A percentile compares a stretch with the other conserved stretches of the same genome.
phyloP scores from a whole-genome alignment of 1,140 invertebrate genomes.

The Aphis gossypii region DNA sequence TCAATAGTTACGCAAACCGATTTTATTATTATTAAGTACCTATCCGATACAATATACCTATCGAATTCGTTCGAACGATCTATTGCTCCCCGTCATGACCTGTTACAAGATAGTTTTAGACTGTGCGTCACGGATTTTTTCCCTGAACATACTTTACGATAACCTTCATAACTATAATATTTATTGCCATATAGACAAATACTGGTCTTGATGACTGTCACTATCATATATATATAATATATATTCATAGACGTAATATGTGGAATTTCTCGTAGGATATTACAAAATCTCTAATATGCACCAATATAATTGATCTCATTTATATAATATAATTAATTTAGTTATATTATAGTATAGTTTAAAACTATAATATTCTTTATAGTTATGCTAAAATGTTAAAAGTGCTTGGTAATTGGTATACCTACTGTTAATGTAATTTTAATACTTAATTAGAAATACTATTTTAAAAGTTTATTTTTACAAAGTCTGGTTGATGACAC shows the following conservation, averaged over 20 bases:
- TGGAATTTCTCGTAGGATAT: neutral
- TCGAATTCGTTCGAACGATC: neutral
- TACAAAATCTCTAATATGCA: neutral
- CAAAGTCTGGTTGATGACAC: too few relatives aligned
- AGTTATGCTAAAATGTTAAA: too few relatives aligned
- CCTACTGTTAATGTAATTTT: too few relatives aligned
- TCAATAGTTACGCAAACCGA: constrained; percentile 20
- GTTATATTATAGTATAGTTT: too few relatives aligned
- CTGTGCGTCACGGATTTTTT: constrained; percentile 13
- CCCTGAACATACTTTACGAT: neutral
- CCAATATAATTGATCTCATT: neutral
- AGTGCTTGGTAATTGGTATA: too few relatives aligned
- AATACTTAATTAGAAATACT: too few relatives aligned
- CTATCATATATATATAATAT: neutral
- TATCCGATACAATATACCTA: neutral
- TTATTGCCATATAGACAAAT: constrained; percentile 7
- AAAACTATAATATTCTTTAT: neutral
- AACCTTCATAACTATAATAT: constrained; percentile 30
- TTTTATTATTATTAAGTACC: neutral
- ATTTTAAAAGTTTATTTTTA: too few relatives aligned
- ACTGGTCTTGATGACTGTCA: constrained; percentile 22
- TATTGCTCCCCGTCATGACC: constrained; percentile 26
- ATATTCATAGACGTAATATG: neutral
- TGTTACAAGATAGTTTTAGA: neutral
- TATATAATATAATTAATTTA: neutral